Evolutionary conservation across 2,797 vertebrate species (phyloP).

Genomic region (Vultur gryphus): DNA sequence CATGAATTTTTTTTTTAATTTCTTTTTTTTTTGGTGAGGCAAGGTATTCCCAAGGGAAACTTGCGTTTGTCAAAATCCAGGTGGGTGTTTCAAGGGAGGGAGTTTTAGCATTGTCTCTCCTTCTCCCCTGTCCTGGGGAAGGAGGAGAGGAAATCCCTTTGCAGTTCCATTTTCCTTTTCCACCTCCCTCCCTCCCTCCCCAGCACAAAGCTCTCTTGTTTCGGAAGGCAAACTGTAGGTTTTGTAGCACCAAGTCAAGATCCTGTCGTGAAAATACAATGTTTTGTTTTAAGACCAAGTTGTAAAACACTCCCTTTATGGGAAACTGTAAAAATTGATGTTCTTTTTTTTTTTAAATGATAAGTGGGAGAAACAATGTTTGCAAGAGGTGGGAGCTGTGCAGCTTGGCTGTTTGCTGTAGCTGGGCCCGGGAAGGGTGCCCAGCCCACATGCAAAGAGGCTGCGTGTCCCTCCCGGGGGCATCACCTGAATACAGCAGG

Average conservation of each 20-base stretch:
- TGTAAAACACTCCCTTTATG: not conserved
- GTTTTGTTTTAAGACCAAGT: not conserved
- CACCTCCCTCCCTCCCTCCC: not conserved
- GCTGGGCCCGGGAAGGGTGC: not conserved
- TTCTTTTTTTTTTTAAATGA: not conserved
- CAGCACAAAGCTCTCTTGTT: not conserved
- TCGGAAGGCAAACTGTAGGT: not conserved
- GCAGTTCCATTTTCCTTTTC: not conserved
- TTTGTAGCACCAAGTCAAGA: not conserved
- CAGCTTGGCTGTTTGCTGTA: not conserved
- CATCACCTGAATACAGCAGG: not conserved
- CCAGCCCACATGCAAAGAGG: not conserved
- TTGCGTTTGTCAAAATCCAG: not conserved
- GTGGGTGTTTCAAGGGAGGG: not conserved
- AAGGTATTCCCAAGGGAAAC: not conserved
- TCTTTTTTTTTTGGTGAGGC: accelerated
- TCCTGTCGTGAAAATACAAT: accelerated
- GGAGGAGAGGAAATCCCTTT: not conserved
- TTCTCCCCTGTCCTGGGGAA: not conserved
- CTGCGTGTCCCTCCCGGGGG: accelerated
- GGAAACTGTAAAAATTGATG: not conserved
- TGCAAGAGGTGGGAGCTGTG: not conserved
- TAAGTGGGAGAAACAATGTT: not conserved
- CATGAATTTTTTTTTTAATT: accelerated
- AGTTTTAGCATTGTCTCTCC: not conserved